Evolutionary conservation across 2,113 vertebrate species (phyloP).

Genomic region (Epinephelus moara): DNA sequence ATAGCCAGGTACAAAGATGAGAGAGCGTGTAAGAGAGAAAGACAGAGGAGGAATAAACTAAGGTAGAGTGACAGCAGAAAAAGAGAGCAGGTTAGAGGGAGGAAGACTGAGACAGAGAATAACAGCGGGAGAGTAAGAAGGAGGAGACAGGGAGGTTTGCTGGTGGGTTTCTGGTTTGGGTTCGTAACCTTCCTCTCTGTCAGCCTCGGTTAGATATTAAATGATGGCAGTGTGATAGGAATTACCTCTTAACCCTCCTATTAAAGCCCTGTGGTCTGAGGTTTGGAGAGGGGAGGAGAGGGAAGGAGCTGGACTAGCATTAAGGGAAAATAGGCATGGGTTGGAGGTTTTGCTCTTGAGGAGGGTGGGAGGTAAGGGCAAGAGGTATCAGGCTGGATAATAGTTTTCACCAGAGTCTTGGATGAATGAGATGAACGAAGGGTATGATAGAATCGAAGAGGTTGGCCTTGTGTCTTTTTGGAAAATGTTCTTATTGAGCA

Average conservation of each 20-base stretch:
- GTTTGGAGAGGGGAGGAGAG: conserved; percentile 71
- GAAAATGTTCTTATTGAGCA: conserved; percentile 48
- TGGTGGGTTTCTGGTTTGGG: conserved; percentile 79
- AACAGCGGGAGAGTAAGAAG: conserved; percentile 49
- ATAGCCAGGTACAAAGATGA: conserved; percentile 23
- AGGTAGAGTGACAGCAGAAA: conserved; percentile 9
- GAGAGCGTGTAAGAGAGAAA: neutral
- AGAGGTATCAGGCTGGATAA: conserved; percentile 61
- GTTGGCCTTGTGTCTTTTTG: conserved; percentile 21
- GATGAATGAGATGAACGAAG: conserved; percentile 13
- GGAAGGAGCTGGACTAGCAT: conserved; percentile 69
- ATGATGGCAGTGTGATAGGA: conserved; percentile 83
- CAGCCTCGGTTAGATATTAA: conserved; percentile 80
- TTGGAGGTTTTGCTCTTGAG: conserved; percentile 43
- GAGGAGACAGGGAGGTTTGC: conserved; percentile 64
- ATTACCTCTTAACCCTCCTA: conserved; percentile 82
- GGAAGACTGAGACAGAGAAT: conserved; percentile 23
- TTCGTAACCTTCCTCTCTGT: conserved; percentile 81
- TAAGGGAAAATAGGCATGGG: conserved; percentile 60
- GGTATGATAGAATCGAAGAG: neutral
- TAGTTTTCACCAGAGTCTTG: conserved; percentile 49
- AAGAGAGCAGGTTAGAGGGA: conserved; percentile 4
- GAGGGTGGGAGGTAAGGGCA: conserved; percentile 51
- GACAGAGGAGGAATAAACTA: conserved; percentile 5
- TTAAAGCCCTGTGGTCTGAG: conserved; percentile 82